Conservation (phyloP, 2,113 vertebrate species). For the Narcine bancroftii region DNA sequence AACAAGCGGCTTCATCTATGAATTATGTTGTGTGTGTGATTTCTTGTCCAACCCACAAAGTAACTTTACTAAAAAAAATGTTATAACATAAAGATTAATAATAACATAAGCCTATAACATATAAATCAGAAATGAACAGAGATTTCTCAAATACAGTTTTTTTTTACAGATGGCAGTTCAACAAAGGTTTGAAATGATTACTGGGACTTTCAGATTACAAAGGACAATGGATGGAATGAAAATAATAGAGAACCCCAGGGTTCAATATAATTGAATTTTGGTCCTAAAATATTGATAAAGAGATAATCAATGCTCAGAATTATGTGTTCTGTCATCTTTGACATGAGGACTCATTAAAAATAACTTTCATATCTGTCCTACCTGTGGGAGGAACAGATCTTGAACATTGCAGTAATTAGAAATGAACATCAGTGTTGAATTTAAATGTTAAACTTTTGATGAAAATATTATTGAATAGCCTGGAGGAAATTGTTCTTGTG, state of each 20-base stretch:
- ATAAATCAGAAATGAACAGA: not conserved
- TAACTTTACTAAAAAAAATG: too few relatives aligned
- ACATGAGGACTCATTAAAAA: not conserved
- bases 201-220: not conserved
- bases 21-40: too few relatives aligned
- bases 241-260: conserved; percentile 6
- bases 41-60: too few relatives aligned
- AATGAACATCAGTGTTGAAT: not conserved
- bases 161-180: not conserved
- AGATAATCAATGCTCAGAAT: conserved; percentile 30
- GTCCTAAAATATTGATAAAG: not conserved
- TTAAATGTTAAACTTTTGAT: not conserved
- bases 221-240: conserved; percentile 7
- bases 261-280: conserved; percentile 28
- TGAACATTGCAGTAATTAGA: conserved; percentile 5
- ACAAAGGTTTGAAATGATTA: not conserved
- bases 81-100: too few relatives aligned
- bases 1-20: too few relatives aligned
- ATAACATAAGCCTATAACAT: too few relatives aligned
- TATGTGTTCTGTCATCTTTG: not conserved
- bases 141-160: conserved; percentile 11
- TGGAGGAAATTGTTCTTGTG: not conserved
- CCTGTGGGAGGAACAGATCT: not conserved
- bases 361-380: conserved; percentile 19
- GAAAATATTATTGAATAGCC: conserved; percentile 17